These are phyloP conservation scores for Phallusia fumigata DNA, from an alignment of 23 tunicate species.

Conservation along the genomic window DNA sequence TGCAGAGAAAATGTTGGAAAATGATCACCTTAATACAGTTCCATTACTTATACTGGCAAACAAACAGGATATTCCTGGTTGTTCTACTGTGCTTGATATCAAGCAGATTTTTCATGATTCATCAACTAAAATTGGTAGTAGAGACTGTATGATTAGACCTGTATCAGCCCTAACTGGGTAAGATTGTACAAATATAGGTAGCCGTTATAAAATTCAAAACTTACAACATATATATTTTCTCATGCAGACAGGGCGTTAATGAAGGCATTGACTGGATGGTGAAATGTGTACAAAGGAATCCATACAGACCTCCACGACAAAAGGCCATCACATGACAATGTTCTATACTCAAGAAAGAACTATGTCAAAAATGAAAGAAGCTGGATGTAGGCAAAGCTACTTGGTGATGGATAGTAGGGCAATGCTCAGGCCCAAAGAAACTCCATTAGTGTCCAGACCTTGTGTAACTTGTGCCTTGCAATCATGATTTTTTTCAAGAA, in stretches of 20 bases:
- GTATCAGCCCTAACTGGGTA: constrained; percentile 96
- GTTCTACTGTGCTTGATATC: constrained; percentile 80
- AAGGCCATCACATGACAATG: constrained; percentile 62
- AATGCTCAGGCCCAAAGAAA: neutral
- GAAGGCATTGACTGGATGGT: constrained; percentile 99
- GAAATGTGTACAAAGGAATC: constrained; percentile 88
- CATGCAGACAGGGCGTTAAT: constrained; percentile 82
- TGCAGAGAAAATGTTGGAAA: constrained; percentile 83
- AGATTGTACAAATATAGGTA: neutral
- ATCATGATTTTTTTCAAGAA: neutral
- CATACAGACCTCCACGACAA: constrained; percentile 92
- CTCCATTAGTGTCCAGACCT: neutral
- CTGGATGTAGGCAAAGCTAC: neutral
- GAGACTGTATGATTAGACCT: constrained; percentile 96
- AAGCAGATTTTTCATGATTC: constrained; percentile 89
- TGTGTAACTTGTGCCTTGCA: neutral
- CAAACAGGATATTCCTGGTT: constrained; percentile 86
- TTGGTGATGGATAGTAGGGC: neutral
- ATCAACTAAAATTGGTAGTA: constrained; percentile 77
- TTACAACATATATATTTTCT: too few relatives aligned
- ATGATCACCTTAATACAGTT: constrained; percentile 76
- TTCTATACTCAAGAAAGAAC: neutral
- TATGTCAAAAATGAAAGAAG: neutral
- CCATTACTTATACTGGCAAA: constrained; percentile 89
- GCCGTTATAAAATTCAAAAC: too few relatives aligned